These are phyloP conservation scores for Syrrhaptes paradoxus DNA, from an alignment of 2,113 vertebrate species.

Conservation along the genomic window DNA sequence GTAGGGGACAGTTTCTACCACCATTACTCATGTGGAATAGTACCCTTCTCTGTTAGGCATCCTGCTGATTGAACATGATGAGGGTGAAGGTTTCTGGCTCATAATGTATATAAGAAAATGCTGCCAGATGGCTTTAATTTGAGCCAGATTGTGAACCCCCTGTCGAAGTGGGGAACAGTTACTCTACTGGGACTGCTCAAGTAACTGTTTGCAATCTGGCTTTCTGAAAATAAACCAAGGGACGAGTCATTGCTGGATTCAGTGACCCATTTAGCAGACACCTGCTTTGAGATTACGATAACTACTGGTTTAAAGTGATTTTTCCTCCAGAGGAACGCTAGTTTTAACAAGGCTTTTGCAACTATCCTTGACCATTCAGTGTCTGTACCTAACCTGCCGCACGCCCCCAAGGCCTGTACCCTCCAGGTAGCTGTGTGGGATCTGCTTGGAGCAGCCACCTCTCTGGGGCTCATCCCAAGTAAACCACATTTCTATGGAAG, in stretches of 20 bases:
- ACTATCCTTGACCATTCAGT: not conserved
- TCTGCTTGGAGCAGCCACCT: not conserved
- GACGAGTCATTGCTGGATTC: not conserved
- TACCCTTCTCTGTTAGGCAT: slow-evolving; percentile 57
- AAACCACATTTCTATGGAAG: not conserved
- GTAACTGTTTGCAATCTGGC: slow-evolving; percentile 43
- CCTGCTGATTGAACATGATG: slow-evolving; percentile 69
- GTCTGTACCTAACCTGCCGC: not conserved
- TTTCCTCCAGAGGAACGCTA: not conserved
- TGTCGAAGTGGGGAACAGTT: slow-evolving; percentile 36
- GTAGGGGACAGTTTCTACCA: slow-evolving; percentile 49
- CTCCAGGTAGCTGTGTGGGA: not conserved
- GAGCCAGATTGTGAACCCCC: slow-evolving; percentile 58
- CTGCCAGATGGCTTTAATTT: slow-evolving; percentile 62
- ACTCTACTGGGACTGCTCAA: slow-evolving; percentile 46
- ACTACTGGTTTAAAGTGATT: not conserved
- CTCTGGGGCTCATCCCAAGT: not conserved
- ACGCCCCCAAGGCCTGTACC: not conserved
- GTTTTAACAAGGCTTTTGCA: not conserved
- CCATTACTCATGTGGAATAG: slow-evolving; percentile 33
- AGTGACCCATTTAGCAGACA: slow-evolving; percentile 33
- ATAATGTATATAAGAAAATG: slow-evolving; percentile 41
- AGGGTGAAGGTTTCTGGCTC: slow-evolving; percentile 64
- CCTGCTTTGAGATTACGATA: slow-evolving; percentile 1
- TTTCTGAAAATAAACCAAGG: slow-evolving; percentile 44